Evolutionary conservation across 2,113 vertebrate genomes (phyloP).

Genomic region (Triplophysa tibetana): DNA sequence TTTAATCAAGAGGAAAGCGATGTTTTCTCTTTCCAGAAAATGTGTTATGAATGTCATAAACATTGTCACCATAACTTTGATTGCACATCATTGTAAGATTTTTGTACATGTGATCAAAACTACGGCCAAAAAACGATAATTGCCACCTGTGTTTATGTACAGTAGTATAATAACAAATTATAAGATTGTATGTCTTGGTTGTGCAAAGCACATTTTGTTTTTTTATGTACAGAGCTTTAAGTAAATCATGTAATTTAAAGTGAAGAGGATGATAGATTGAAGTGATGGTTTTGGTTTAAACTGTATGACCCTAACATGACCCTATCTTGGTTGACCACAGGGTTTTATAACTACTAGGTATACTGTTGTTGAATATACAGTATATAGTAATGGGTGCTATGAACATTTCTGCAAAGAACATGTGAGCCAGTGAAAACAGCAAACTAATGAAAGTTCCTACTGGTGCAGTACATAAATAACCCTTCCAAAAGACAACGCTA

Average conservation of each 20-base stretch:
- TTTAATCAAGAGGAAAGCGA: slow-evolving; percentile 11
- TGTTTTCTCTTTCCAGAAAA: slow-evolving; percentile 32
- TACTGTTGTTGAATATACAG: slow-evolving; percentile 48
- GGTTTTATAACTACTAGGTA: slow-evolving; percentile 60
- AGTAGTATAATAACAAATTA: slow-evolving; percentile 4
- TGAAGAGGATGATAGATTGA: slow-evolving; percentile 11
- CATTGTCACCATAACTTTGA: not conserved
- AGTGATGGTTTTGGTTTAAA: slow-evolving; percentile 20
- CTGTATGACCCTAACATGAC: slow-evolving; percentile 42
- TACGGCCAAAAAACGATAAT: not conserved
- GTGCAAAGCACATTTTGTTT: slow-evolving; percentile 5
- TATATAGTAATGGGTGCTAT: slow-evolving; percentile 31
- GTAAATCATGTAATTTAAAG: not conserved
- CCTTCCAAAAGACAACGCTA: not conserved
- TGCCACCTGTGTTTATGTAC: slow-evolving; percentile 7
- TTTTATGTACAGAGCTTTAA: not conserved
- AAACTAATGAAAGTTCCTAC: slow-evolving; percentile 1
- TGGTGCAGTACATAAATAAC: not conserved
- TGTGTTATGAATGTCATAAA: not conserved
- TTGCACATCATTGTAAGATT: slow-evolving; percentile 12
- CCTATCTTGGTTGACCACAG: slow-evolving; percentile 65
- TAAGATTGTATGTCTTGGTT: not conserved
- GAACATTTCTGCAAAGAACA: slow-evolving; percentile 31
- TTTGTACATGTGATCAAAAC: slow-evolving; percentile 24
- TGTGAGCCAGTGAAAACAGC: slow-evolving; percentile 3